phyloP scores from a whole-genome alignment of 2,113 vertebrate genomes.

The Anolis carolinensis region DNA sequence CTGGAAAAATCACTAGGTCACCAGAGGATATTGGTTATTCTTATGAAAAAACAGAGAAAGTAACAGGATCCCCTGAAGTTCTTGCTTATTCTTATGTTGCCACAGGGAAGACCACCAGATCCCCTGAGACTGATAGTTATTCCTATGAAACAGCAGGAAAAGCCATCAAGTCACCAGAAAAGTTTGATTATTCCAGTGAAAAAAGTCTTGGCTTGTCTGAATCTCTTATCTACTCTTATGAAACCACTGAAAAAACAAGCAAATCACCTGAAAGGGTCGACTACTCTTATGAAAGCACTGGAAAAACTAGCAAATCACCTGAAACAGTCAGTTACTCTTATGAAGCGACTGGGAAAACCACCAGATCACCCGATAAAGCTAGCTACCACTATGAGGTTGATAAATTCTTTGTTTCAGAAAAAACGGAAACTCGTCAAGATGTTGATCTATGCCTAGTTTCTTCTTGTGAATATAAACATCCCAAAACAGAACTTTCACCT shows the following conservation, averaged over 20 bases:
- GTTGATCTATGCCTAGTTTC: slow-evolving; percentile 93
- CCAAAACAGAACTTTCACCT: slow-evolving; percentile 94
- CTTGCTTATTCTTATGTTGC: slow-evolving; percentile 69
- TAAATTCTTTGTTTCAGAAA: slow-evolving; percentile 71
- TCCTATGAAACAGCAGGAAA: slow-evolving; percentile 64
- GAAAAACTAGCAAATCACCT: slow-evolving; percentile 60
- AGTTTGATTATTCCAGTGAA: slow-evolving; percentile 64
- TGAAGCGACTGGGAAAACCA: slow-evolving; percentile 55
- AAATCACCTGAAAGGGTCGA: slow-evolving; percentile 53
- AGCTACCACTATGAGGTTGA: slow-evolving; percentile 73
- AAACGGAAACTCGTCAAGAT: slow-evolving; percentile 83
- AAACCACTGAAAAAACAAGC: slow-evolving; percentile 59
- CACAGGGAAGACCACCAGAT: slow-evolving; percentile 23
- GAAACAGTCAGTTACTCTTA: slow-evolving; percentile 63
- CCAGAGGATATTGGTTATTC: slow-evolving; percentile 63
- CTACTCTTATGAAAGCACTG: slow-evolving; percentile 68
- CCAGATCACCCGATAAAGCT: slow-evolving; percentile 56
- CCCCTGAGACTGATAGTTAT: slow-evolving; percentile 45
- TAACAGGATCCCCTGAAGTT: slow-evolving; percentile 51
- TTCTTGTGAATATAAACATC: slow-evolving; percentile 93
- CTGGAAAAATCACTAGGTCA: slow-evolving; percentile 56
- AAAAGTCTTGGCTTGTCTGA: slow-evolving; percentile 48
- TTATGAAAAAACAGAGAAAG: slow-evolving; percentile 61
- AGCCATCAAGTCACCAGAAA: slow-evolving; percentile 49
- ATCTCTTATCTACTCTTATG: slow-evolving; percentile 67